Conservation (phyloP, 2,888 invertebrate species). For the Rhaphigaster nebulosa region DNA sequence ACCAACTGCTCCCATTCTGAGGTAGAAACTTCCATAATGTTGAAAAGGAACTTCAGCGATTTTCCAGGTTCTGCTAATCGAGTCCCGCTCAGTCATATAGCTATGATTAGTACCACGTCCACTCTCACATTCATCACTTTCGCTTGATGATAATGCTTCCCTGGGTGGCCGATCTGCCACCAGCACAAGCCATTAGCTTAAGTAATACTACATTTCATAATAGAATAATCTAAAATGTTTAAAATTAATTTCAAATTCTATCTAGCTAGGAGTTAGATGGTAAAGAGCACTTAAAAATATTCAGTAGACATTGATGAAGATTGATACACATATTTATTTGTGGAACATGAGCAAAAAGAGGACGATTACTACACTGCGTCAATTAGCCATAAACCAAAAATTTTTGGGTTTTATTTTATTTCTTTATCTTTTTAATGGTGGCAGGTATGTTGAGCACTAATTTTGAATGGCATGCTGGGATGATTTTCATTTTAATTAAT, state of each 20-base stretch:
- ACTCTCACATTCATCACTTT: conserved; percentile 65
- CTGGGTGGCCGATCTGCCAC: conserved; percentile 59
- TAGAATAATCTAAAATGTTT: not conserved
- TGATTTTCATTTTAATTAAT: not conserved
- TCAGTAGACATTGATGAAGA: not conserved
- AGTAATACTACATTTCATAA: not conserved
- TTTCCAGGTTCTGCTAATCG: conserved; percentile 67
- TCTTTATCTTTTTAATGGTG: no score
- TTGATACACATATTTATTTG: not conserved
- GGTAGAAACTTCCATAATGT: conserved; percentile 92
- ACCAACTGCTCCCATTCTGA: conserved; percentile 94
- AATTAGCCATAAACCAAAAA: no score
- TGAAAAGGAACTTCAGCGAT: conserved; percentile 75
- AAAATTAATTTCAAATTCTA: not conserved
- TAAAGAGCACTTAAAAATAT: not conserved
- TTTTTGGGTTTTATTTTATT: no score
- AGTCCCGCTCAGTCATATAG: conserved; percentile 68
- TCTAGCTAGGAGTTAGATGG: not conserved
- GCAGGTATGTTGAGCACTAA: no score
- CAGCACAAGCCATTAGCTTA: not conserved
- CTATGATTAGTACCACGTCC: conserved; percentile 66
- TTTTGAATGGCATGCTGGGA: no score
- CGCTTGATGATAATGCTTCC: conserved; percentile 61
- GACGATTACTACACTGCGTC: no score
- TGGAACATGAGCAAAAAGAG: no score